Conservation (phyloP, 2,888 invertebrate genomes). For the Helobdella robusta region DNA sequence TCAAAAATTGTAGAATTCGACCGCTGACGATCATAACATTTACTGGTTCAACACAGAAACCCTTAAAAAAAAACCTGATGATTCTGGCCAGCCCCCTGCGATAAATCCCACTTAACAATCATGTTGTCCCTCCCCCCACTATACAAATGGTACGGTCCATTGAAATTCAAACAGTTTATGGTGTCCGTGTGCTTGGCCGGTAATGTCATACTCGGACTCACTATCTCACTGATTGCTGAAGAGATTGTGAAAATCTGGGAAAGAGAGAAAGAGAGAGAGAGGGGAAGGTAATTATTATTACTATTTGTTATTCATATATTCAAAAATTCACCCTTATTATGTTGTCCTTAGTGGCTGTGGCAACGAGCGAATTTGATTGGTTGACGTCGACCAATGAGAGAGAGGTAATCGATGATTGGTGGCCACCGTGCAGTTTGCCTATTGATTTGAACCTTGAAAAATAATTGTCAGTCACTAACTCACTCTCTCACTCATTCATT, state of each 20-base stretch:
- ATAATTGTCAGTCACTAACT: neutral
- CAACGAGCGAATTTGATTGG: constrained; percentile 49
- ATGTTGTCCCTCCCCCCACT: constrained; percentile 75
- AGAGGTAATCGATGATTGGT: constrained; percentile 78
- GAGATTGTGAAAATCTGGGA: too few relatives aligned
- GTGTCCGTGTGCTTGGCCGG: constrained; percentile 85
- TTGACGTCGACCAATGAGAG: constrained; percentile 57
- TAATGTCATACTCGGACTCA: constrained; percentile 58
- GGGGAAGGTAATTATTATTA: neutral
- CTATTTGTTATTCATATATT: neutral
- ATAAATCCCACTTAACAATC: constrained; percentile 72
- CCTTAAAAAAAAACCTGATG: constrained; percentile 42
- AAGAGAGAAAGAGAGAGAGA: neutral
- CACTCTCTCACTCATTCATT: neutral
- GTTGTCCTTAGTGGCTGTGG: constrained; percentile 63
- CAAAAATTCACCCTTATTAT: constrained; percentile 58
- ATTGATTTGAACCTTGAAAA: constrained; percentile 60
- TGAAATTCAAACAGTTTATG: constrained; percentile 66
- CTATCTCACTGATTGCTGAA: constrained; percentile 51
- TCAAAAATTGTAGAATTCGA: too few relatives aligned
- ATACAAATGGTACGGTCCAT: constrained; percentile 60
- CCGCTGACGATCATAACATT: neutral
- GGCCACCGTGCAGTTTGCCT: constrained; percentile 64
- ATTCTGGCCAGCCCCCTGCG: constrained; percentile 43
- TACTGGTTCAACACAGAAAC: neutral